Conservation (phyloP, 1,140 invertebrate species). For the Aplysia californica region DNA sequence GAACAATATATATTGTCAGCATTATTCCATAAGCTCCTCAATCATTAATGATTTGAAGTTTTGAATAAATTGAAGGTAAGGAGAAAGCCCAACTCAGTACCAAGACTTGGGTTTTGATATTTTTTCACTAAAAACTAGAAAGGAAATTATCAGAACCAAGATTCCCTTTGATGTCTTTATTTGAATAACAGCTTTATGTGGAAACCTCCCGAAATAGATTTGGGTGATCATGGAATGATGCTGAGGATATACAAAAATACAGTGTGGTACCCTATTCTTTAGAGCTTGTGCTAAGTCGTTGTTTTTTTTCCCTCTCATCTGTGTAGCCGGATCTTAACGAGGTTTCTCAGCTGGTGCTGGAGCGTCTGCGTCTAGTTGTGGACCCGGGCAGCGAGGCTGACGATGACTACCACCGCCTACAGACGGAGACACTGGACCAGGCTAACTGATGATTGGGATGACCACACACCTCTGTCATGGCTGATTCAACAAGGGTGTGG, state of each 20-base stretch:
- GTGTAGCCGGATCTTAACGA: constrained; percentile 55
- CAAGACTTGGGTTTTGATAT: background rate
- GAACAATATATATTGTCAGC: background rate
- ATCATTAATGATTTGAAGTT: background rate
- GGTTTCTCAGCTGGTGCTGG: constrained; percentile 49
- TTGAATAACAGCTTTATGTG: background rate
- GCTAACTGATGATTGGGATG: too few relatives aligned
- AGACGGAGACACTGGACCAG: too few relatives aligned
- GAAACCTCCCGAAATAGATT: background rate
- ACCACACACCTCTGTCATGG: too few relatives aligned
- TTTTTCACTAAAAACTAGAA: too few relatives aligned
- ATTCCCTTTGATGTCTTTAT: too few relatives aligned
- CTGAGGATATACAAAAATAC: too few relatives aligned
- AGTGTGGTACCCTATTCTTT: too few relatives aligned
- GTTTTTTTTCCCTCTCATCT: background rate
- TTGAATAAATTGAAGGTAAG: background rate
- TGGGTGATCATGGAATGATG: too few relatives aligned
- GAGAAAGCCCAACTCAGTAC: background rate
- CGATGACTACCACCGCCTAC: too few relatives aligned
- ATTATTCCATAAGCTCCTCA: background rate
- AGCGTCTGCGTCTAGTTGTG: constrained; percentile 42
- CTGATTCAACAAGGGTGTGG: too few relatives aligned
- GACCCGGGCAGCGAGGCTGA: constrained; percentile 19
- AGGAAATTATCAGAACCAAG: too few relatives aligned
- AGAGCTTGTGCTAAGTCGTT: background rate